A percentile compares a stretch with the other conserved stretches of the same genome.
Evolutionary conservation across 2,888 invertebrate genomes (phyloP).

Genomic region (Hydrotaea diabolus): DNA sequence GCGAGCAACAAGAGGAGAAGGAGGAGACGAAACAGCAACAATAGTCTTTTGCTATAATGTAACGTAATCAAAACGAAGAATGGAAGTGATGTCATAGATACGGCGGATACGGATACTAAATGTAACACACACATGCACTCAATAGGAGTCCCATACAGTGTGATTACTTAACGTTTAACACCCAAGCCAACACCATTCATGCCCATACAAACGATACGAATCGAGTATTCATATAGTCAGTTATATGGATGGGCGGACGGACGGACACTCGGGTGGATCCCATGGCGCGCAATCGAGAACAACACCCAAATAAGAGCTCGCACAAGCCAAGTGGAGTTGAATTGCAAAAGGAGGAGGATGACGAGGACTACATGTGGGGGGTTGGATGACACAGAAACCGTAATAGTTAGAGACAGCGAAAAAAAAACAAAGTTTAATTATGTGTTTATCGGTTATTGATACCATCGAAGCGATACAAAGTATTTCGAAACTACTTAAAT

Average conservation of each 20-base stretch:
- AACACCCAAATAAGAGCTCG: background rate
- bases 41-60: background rate
- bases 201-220: background rate
- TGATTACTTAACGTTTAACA: conserved; percentile 6
- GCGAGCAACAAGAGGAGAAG: background rate
- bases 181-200: background rate
- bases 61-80: conserved; percentile 20
- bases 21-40: background rate
- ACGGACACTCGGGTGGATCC: background rate
- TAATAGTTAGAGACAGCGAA: background rate
- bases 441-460: conserved; percentile 47
- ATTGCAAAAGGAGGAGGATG: background rate
- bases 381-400: background rate
- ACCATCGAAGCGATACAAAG: conserved; percentile 10
- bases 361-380: background rate
- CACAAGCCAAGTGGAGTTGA: background rate
- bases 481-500: conserved; percentile 25
- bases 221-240: background rate
- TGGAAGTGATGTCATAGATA: conserved; percentile 22
- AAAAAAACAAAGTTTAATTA: conserved; percentile 41
- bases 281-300: background rate
- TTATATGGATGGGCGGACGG: too few species aligned
- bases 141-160: background rate
- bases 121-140: background rate
- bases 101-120: conserved; percentile 12